Conservation (phyloP, 37 sponge, comb jelly and placozoan species). For the Diacarnus erythraeanus region DNA sequence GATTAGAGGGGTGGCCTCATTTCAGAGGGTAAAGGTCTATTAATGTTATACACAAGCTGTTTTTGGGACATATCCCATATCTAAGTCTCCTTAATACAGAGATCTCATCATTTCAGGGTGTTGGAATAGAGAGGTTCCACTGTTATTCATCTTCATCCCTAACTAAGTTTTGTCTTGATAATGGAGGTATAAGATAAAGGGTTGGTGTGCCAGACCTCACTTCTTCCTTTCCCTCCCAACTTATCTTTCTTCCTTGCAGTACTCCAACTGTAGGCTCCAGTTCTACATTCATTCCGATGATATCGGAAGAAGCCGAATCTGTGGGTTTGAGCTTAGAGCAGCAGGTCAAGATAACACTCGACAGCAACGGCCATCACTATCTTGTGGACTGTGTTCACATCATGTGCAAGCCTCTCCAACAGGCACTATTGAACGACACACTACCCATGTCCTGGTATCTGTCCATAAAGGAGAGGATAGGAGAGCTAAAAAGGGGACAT, state of each 20-base stretch:
- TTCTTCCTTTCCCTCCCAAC: background rate
- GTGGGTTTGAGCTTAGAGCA: background rate
- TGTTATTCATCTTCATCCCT: too few species aligned
- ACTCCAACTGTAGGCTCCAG: background rate
- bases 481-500: slow-evolving; percentile 56
- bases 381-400: slow-evolving; percentile 33
- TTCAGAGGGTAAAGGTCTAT: too few species aligned
- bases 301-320: background rate
- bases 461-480: background rate
- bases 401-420: slow-evolving; percentile 23
- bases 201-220: too few species aligned
- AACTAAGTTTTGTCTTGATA: too few species aligned
- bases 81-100: too few species aligned
- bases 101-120: too few species aligned
- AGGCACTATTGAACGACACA: slow-evolving; percentile 33
- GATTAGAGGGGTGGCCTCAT: too few species aligned
- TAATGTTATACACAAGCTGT: too few species aligned
- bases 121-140: too few species aligned
- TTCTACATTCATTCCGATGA: background rate
- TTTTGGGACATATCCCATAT: too few species aligned
- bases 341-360: background rate
- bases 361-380: slow-evolving; percentile 2
- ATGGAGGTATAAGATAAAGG: too few species aligned
- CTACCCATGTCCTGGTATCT: slow-evolving; percentile 14
- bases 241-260: background rate